Evolutionary conservation across 2,113 vertebrate species (phyloP).

Genomic region (Thunnus maccoyii): DNA sequence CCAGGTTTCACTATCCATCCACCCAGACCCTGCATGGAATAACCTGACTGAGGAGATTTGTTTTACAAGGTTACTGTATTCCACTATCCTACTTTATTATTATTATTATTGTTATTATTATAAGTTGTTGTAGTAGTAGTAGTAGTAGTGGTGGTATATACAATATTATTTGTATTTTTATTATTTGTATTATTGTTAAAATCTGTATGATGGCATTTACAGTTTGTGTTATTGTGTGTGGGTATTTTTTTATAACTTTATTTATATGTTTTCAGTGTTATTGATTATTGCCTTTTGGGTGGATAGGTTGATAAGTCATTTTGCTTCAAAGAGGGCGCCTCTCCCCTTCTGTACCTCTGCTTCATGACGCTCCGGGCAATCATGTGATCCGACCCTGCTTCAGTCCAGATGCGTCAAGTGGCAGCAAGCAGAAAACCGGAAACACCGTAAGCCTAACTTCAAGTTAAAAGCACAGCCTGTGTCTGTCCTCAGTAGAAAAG

Average conservation of each 20-base stretch:
- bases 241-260: neutral
- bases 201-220: neutral
- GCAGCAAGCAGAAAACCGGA: conserved; percentile 26
- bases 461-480: conserved; percentile 51
- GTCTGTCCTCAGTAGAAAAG: no score
- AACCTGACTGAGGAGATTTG: conserved; percentile 2
- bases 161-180: neutral
- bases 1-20: no score
- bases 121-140: no score
- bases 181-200: neutral
- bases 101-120: no score
- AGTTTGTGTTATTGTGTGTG: neutral
- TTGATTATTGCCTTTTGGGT: conserved; percentile 28
- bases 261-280: neutral
- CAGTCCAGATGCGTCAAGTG: conserved; percentile 78
- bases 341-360: conserved; percentile 78
- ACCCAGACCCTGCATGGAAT: conserved; percentile 8
- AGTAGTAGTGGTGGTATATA: no score
- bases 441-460: conserved; percentile 6
- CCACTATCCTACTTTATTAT: neutral
- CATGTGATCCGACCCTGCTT: conserved; percentile 87
- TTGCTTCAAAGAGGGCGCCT: conserved; percentile 89
- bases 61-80: neutral
- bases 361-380: conserved; percentile 87
- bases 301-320: conserved; percentile 16